Base-by-base conservation (phyloP, 2,113 vertebrate genomes). In the Trogon melanurus region DNA sequence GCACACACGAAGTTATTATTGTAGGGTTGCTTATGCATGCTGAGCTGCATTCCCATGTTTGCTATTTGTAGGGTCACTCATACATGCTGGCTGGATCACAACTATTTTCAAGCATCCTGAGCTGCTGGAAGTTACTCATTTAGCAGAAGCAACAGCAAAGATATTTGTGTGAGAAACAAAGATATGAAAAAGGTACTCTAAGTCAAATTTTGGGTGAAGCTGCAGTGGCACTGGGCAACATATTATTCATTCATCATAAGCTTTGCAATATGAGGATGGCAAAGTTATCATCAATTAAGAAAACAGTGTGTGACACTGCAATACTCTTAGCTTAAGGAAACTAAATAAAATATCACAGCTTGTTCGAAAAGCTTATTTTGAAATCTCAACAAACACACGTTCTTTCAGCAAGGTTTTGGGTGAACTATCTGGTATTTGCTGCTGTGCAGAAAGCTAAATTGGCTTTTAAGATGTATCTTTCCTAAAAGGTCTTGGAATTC, bases 271-370 rank as follows among this genome's bases (percentile, higher is more conserved):
- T 53, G 53, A 92, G 41, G 80, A 84, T 6, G 9, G 34, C 57
- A 86, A 95, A 89, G 74, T 92, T 91, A 92, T 84, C 92, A 93
- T 90, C 86, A 93, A 93, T 96, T 97, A 96, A 93, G 80, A 86
- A 95, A 89, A 94, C 73, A 79, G 73, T 89, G 62, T 62, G 54
- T 92, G 96, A 95, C 95, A 95, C 25, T 82, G 92, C 95, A 93
- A 95, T 94, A 93, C 83, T 89, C 85, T 76, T 79, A 95, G 89
- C 82, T 95, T 93, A 92, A 90, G 88, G n/a, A 95, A 96, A 93
- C 86, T 83, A 89, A 97, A 93, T 96, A 92, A 93, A 94, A 87
- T 71, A 92, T 93, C 95, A 91, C 47, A 85, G 78, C 80, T 92
- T 93, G 66, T 94, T 96, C 92, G 73, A 93, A 96, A 87, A 67